Conservation (phyloP, 2,113 vertebrate genomes). For the Etheostoma cragini region DNA sequence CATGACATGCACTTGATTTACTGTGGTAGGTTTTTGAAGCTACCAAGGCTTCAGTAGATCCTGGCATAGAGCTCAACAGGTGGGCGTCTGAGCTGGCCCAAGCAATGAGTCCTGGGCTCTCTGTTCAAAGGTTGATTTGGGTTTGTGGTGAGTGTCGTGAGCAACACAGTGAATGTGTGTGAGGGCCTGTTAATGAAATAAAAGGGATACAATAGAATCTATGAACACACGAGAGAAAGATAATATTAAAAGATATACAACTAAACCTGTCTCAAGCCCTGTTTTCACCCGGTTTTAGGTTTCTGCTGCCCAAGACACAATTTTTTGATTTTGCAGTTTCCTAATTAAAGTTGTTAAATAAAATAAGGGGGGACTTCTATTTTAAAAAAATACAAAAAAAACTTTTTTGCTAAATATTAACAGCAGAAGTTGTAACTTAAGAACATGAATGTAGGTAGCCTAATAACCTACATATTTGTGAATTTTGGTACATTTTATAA, state of each 20-base stretch:
- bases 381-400: no score
- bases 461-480: no score
- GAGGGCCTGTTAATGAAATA: background rate
- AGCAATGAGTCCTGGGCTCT: background rate
- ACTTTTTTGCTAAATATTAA: no score
- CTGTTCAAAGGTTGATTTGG: background rate
- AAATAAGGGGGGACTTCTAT: no score
- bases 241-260: no score
- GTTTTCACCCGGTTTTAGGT: no score
- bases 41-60: background rate
- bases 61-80: background rate
- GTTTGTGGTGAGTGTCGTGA: background rate
- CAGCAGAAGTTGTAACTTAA: no score
- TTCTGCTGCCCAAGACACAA: no score
- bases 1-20: background rate
- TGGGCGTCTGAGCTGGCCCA: background rate
- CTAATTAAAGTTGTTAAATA: no score
- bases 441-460: no score
- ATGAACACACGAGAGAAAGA: background rate
- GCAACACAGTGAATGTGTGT: background rate
- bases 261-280: background rate
- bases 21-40: background rate
- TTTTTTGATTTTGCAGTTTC: no score
- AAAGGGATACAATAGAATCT: background rate
- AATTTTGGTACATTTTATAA: no score